Evolutionary conservation across 1,140 invertebrate species (phyloP), one percentile per base, ranked within the genome.

Genomic region (Zaprionus taronus): DNA sequence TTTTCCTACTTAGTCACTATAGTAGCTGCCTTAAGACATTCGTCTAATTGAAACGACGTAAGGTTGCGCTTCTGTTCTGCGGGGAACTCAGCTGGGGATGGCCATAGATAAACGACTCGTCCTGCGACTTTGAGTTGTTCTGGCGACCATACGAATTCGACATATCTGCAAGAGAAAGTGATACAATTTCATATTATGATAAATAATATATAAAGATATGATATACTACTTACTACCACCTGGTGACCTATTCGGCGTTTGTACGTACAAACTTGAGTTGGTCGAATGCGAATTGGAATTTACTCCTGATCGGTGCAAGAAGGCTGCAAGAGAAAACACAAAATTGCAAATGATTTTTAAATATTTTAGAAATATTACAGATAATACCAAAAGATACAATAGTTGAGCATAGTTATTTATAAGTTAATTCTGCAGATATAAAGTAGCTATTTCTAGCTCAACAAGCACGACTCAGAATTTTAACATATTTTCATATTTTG

Each of bases 101-200:
- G 2, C 79, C 76, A 47, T 78, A 80, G 66, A 80, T 65, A 38
- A 60, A 80, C 11, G 66, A 66, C 12, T 80, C 76, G 15, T 78
- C 70, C 20, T 28, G 36, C 0, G 12, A 12, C 6, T 28, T 53
- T 0, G 61, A 57, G 0, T 36, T 57, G 24, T 28, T 24, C 34
- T 41, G 24, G n/a, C 17, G 53, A 4, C 55, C 51, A 11, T 4
- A n/a, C 26, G 70, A 61, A 38, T 14, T 58, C n/a, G 47, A 55
- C 36, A 20, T 24, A 20, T 38, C 71, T 63, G 64, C 41, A 64
- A 47, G 14, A 49, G 2, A 53, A 57, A 36, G 36, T n/a, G 41
- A 12, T 5, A 17, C 3, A 3, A 47, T 47, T 9, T 7, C 9
- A 17, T 47, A 47, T 17, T 17, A 11, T 38, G 36, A 20, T 51